Base-by-base conservation (phyloP, 92 coral and sea anemone species). In the Epizoanthus rinbou region DNA sequence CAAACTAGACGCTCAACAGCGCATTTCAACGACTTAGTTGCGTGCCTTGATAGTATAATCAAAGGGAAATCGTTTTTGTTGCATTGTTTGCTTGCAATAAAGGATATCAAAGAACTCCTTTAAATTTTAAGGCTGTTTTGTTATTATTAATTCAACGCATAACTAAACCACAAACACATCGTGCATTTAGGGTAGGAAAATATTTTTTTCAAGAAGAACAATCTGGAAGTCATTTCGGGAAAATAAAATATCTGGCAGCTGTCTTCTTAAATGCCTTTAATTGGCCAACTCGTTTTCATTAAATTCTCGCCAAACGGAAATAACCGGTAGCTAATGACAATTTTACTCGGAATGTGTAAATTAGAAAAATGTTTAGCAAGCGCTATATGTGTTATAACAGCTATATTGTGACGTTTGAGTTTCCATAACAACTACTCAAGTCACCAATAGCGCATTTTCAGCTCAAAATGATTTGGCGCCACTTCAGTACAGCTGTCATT, bases 121-220 rank as follows among this genome's bases (percentile, higher is more conserved):
- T n/a, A 78, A 78, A 39, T 78, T 41, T 78, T 78, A 78, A 78
- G 10, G 13, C 45, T 78, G 82, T 62, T 78, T 78, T 62, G 59
- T 14, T 22, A 78, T 78, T 78, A 60, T 60, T 78, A 78, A 78
- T 78, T 78, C 16, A 78, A 60, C 62, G 43, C 57, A 23, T 39
- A 14, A 24, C 43, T 59, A 18, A 37, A 39, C 82, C 82, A 13
- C 71, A 78, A 21, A 60, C 23, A 23, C 43, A 4, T 33, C 24
- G 58, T 41, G 19, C 62, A 60, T 21, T 10, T 7, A n/a, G 37
- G 24, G 53, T 23, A 73, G 24, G 25, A 54, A n/a, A 64, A 33
- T 14, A 63, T 60, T 11, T 50, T 22, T 21, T 50, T 50, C 4
- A 41, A 57, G 15, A 28, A 31, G n/a, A 37, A 65, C 70, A 76